These are phyloP conservation scores for Cryptotis parvus DNA, from an alignment of 2,113 vertebrate genomes.

Conservation along the genomic window DNA sequence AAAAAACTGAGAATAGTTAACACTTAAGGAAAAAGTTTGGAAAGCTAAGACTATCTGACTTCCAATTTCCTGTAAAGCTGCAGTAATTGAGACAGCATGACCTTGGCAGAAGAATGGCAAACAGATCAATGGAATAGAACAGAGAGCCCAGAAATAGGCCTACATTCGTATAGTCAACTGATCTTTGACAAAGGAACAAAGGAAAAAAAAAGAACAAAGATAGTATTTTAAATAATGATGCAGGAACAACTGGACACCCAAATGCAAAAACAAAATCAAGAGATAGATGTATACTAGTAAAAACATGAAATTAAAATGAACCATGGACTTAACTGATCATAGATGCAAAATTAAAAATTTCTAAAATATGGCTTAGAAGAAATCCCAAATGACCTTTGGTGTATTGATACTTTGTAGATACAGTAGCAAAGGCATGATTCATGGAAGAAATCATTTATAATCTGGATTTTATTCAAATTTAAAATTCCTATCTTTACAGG, in stretches of 20 bases:
- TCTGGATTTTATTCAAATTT: not conserved
- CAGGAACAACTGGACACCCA: not conserved
- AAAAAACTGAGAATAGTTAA: not conserved
- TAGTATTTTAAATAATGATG: not conserved
- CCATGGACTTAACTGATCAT: not conserved
- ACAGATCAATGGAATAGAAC: not conserved
- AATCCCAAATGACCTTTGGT: not conserved
- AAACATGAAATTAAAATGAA: not conserved
- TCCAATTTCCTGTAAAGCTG: too few relatives aligned
- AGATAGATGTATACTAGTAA: not conserved
- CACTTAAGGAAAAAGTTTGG: not conserved
- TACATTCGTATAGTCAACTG: not conserved
- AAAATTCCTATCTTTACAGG: not conserved
- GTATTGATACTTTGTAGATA: not conserved
- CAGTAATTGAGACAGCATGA: not conserved
- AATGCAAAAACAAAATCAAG: not conserved
- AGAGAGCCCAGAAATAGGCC: not conserved
- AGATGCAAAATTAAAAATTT: not conserved
- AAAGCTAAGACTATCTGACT: not conserved
- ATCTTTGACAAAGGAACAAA: not conserved
- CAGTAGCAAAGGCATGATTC: not conserved
- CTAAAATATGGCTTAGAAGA: not conserved
- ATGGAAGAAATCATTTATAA: not conserved
- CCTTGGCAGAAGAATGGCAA: not conserved
- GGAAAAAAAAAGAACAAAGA: not conserved